Evolutionary conservation across 2,888 invertebrate genomes (phyloP).

Genomic region (Synergus laeviventris): DNA sequence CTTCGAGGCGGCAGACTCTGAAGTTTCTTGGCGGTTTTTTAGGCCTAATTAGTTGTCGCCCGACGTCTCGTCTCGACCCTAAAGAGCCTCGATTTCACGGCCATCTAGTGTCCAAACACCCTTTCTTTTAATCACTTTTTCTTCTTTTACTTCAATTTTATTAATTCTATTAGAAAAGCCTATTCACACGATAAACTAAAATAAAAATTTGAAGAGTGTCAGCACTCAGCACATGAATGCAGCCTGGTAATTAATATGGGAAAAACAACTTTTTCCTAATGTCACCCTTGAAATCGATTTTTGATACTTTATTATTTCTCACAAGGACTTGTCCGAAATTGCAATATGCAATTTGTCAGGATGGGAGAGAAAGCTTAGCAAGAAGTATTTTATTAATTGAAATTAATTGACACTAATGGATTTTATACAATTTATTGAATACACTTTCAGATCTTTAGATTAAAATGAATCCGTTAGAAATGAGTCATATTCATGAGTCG

Average conservation of each 20-base stretch:
- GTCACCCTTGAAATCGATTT: too few relatives aligned
- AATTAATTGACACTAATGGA: not conserved
- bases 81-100: conserved; percentile 62
- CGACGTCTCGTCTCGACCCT: conserved; percentile 66
- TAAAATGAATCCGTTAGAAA: not conserved
- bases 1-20: conserved; percentile 60
- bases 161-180: not conserved
- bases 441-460: not conserved
- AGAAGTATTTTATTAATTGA: not conserved
- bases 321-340: not conserved
- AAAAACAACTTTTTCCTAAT: too few relatives aligned
- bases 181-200: not conserved
- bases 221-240: too few relatives aligned
- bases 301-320: too few relatives aligned
- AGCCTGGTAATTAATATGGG: too few relatives aligned
- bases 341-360: not conserved
- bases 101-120: conserved; percentile 55
- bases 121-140: conserved; percentile 50
- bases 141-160: not conserved
- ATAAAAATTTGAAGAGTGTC: too few relatives aligned
- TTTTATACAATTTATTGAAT: not conserved
- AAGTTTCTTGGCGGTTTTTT: conserved; percentile 69
- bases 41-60: conserved; percentile 76
- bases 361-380: too few relatives aligned
- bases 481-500: not conserved